These are phyloP conservation scores for Microtus montanus DNA, from an alignment of 2,113 vertebrate species.

Conservation along the genomic window DNA sequence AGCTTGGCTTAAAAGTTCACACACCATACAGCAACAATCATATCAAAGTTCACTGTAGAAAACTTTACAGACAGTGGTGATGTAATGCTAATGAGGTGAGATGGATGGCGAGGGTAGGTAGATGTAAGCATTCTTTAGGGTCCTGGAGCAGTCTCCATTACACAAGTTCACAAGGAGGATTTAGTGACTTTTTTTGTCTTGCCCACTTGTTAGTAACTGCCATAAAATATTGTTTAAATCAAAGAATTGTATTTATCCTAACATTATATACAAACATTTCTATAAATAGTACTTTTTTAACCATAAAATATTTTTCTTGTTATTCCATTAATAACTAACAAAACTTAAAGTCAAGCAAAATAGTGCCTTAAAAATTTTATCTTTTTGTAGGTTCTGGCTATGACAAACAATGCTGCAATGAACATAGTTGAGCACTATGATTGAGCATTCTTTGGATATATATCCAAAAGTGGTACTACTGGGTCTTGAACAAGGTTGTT, in stretches of 20 bases:
- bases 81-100: too few species aligned
- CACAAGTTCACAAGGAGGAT: neutral
- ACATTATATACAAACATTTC: neutral
- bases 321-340: neutral
- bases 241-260: neutral
- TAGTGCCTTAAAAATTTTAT: neutral
- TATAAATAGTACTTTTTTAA: neutral
- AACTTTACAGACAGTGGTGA: neutral
- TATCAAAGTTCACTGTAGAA: neutral
- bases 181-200: neutral
- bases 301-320: neutral
- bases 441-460: too few species aligned
- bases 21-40: neutral
- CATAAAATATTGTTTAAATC: neutral
- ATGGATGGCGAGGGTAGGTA: neutral
- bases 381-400: too few species aligned
- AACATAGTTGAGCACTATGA: too few species aligned
- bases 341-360: constrained; percentile 2
- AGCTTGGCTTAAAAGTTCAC: neutral
- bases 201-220: neutral
- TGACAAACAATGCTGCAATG: too few species aligned
- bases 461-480: too few species aligned
- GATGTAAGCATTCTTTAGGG: neutral
- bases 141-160: neutral
- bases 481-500: too few species aligned